Evolutionary conservation across 2,888 invertebrate genomes (phyloP), one percentile per base, ranked within the genome.

Genomic region (Drosophila setosimentum): DNA sequence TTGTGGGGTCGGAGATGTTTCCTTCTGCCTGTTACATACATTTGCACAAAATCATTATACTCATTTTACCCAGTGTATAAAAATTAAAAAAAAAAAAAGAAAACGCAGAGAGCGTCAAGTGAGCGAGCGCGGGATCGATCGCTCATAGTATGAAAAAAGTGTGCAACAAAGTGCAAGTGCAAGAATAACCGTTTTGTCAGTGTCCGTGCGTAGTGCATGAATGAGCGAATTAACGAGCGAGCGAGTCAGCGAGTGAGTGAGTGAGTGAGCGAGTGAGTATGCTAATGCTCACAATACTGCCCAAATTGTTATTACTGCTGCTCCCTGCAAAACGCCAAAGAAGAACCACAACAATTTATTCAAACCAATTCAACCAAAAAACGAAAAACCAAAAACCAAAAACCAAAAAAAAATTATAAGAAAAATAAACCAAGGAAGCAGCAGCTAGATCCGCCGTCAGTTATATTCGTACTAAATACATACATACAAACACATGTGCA

Each of bases 151-250:
- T 27, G 21, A 57, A 62, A 57, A 67, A 11, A 18, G 0, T 68
- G 59, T 77, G 73, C 78, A 78, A 81, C 78, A 78, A 81, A 69
- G 69, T 78, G 78, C 78, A 78, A 81, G 68, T 81, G 78, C 57
- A 81, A 69, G 73, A 81, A 68, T 54, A 67, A 81, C 68, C 65
- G 59, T 75, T 75, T 74, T 55, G 50, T 50, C 58, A 62, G 69
- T 75, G 65, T 59, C 40, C 63, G 74, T 74, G 59, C 62, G 48
- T 55, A 45, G 8, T 24, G 45, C 24, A 45, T 45, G 67, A 45
- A 59, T 58, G 68, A 53, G 58, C 54, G 42, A 55, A 51, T 33
- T 29, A 40, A 21, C 54, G 42, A 8, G 42, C 35, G 53, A 58
- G 60, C 30, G 57, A 16, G 61, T 16, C 10, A 5, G n/a, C n/a